Conservation (phyloP, 2,888 invertebrate genomes). For the Serripes groenlandicus region DNA sequence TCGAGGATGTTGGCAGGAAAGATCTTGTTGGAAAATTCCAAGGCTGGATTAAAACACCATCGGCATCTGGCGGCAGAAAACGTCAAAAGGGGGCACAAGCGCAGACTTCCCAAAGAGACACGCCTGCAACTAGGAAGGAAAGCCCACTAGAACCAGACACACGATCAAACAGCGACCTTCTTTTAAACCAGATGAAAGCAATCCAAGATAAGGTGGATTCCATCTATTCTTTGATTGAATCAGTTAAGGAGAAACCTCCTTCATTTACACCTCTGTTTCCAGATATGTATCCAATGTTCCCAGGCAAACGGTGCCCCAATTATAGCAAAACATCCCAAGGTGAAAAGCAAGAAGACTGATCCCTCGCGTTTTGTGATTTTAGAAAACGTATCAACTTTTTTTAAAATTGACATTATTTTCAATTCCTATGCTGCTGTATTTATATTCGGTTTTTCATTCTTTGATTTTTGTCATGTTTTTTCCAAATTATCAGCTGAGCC, state of each 20-base stretch:
- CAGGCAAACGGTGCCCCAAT: no score
- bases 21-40: slow-evolving; percentile 13
- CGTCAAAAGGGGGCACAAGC: not conserved
- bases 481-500: no score
- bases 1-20: slow-evolving; percentile 2
- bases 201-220: not conserved
- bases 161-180: not conserved
- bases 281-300: slow-evolving; percentile 3
- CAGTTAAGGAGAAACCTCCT: not conserved
- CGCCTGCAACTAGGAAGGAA: not conserved
- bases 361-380: no score
- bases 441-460: no score
- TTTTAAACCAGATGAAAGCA: not conserved
- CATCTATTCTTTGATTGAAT: not conserved
- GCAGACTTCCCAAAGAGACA: not conserved
- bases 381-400: no score
- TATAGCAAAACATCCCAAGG: no score
- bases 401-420: no score
- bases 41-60: not conserved
- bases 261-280: not conserved
- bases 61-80: not conserved
- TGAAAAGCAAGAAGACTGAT: no score
- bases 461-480: no score
- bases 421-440: no score
- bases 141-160: not conserved